Evolutionary conservation across 2,888 invertebrate genomes (phyloP).

Genomic region (Anarsia innoxiella): DNA sequence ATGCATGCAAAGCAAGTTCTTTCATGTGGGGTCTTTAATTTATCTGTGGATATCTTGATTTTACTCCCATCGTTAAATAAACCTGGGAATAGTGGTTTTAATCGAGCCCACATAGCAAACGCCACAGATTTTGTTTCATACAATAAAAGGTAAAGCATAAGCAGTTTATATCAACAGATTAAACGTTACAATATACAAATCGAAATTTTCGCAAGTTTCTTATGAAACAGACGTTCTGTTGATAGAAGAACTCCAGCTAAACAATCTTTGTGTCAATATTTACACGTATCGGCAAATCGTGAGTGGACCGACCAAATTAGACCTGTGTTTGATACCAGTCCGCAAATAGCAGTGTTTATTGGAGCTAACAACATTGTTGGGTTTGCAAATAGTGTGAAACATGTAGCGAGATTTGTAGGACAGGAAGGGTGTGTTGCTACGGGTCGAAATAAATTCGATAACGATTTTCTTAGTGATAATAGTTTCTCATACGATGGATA

Average conservation of each 20-base stretch:
- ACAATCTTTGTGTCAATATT: slow-evolving; percentile 6
- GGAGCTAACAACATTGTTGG: neutral
- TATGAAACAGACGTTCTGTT: slow-evolving; percentile 5
- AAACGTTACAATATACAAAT: neutral
- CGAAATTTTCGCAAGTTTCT: no score
- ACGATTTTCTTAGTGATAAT: no score
- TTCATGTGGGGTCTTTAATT: no score
- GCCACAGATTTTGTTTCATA: no score
- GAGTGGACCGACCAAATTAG: slow-evolving; percentile 4
- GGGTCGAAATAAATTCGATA: neutral
- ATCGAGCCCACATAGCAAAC: no score
- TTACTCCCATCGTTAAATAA: no score
- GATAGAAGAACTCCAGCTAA: slow-evolving; percentile 4
- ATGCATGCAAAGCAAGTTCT: no score
- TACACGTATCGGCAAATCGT: slow-evolving; percentile 4
- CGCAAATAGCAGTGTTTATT: slow-evolving; percentile 8
- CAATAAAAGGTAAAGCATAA: no score
- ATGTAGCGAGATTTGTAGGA: neutral
- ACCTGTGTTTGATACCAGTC: slow-evolving; percentile 7
- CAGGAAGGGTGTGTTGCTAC: neutral
- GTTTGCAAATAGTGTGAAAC: neutral
- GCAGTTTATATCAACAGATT: no score
- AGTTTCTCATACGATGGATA: no score
- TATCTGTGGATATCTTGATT: no score
- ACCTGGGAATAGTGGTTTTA: no score